A percentile compares a stretch with the other conserved stretches of the same genome.
phyloP scores from a whole-genome alignment of 2,113 vertebrate genomes.

The Excalfactoria chinensis region DNA sequence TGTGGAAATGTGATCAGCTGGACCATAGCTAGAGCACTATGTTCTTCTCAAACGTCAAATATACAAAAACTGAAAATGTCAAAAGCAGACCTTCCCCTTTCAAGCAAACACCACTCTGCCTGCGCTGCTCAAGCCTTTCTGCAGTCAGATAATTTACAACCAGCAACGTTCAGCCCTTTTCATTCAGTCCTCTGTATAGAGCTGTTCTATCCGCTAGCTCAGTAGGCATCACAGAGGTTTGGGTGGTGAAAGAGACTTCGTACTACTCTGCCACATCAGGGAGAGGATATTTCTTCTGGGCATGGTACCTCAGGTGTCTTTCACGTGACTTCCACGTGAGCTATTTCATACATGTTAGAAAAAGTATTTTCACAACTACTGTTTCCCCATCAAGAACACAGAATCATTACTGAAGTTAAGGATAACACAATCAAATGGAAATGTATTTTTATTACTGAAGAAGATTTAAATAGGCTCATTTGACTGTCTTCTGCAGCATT shows the following conservation, averaged over 20 bases:
- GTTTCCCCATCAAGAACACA: neutral
- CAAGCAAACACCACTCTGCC: neutral
- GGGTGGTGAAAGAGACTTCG: neutral
- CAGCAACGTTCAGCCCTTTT: neutral
- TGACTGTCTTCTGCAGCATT: neutral
- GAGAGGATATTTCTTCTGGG: fast-evolving
- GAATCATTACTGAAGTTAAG: neutral
- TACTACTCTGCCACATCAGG: neutral
- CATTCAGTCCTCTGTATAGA: neutral
- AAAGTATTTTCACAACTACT: neutral
- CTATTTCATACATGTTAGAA: neutral
- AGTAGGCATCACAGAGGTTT: neutral
- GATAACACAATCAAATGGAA: neutral
- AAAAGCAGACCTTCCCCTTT: neutral
- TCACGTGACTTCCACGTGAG: neutral
- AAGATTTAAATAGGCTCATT: neutral
- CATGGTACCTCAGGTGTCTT: neutral
- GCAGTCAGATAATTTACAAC: neutral
- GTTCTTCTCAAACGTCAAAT: neutral
- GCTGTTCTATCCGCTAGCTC: neutral
- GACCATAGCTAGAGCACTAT: neutral
- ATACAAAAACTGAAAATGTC: neutral
- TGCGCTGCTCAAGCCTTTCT: neutral
- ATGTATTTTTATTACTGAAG: neutral
- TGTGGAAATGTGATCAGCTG: neutral